Base-by-base conservation (phyloP, 2,113 vertebrate species). In the Bos javanicus region DNA sequence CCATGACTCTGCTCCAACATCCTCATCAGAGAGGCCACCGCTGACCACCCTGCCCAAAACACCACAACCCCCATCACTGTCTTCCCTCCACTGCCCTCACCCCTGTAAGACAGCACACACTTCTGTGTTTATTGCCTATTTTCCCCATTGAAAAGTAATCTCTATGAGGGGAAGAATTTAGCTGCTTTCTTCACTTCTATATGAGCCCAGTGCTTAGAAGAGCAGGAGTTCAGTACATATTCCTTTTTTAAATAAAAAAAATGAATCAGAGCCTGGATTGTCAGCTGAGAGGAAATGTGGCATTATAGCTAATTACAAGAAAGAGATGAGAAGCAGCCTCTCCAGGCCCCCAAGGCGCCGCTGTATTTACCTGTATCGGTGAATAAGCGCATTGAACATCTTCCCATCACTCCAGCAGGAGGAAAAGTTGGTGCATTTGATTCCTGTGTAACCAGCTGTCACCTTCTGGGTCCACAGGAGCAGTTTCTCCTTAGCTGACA, bases 351-450 rank as follows among this genome's bases (percentile, higher is more conserved):
- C 5, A 0, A 50, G 14, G 67, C 94, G 57, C 25, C 62, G 16
- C 10, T 81, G 80, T n/a, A 50, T 85, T 46, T 46, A 99, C 99
- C 99, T 99, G 99, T 99, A 99, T 99, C 99, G 99, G 98, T 99
- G 99, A 98, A 99, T 99, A 97, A 99, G 99, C 8, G 99, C 99
- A n/a, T 99, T 99, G 99, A 99, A 99, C 99, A 99, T 99, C 98
- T 99, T 99, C 86, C 99, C 99, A 62, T 99, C 98, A 83, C 99
- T 99, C 99, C 99, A 99, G 98, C 99, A 99, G 0, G 99, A 99
- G 8, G 99, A 99, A 99, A 99, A 99, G 99, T 99, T 99, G 99
- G 98, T 98, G 82, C 99, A 99, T 97, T 99, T 99, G n/a, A 99
- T 98, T 87, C 99, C 99, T 4, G 99, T 98, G 98, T 99, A 99